Conservation (phyloP, 92 coral and sea anemone species). For the Pocillopora grandis region DNA sequence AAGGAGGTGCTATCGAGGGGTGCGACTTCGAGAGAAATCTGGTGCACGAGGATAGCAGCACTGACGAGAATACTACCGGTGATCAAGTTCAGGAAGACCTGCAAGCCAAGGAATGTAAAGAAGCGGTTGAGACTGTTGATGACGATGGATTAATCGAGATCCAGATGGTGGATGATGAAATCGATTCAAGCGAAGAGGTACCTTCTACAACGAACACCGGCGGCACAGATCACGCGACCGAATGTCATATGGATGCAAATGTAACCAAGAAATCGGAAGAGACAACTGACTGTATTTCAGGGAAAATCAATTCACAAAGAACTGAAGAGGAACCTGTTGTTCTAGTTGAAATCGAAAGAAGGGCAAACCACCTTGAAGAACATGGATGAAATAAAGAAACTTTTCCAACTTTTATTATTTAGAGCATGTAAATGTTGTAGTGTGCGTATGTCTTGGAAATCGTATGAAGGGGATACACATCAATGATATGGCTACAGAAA, state of each 20-base stretch:
- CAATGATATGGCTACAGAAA: too few species aligned
- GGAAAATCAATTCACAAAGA: conserved; percentile 32
- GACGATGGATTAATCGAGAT: neutral
- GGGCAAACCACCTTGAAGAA: neutral
- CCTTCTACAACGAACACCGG: neutral
- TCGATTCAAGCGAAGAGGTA: conserved; percentile 2
- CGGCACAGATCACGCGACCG: neutral
- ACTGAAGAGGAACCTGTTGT: conserved; percentile 18
- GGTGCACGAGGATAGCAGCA: conserved; percentile 27
- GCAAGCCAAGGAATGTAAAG: neutral
- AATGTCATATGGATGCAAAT: neutral
- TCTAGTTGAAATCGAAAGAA: neutral
- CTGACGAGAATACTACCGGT: neutral
- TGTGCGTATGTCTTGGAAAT: neutral
- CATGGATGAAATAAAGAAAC: neutral
- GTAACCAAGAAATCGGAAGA: conserved; percentile 1
- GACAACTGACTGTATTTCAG: conserved; percentile 17
- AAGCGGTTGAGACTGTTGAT: neutral
- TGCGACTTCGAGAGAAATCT: conserved; percentile 66
- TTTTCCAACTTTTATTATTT: neutral
- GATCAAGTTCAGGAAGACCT: neutral
- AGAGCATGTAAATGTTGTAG: neutral
- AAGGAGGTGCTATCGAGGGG: conserved; percentile 78
- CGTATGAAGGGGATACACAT: too few species aligned
- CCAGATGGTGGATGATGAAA: conserved; percentile 4